Base-by-base conservation (phyloP, 2,797 vertebrate genomes). In the Macropodus opercularis region DNA sequence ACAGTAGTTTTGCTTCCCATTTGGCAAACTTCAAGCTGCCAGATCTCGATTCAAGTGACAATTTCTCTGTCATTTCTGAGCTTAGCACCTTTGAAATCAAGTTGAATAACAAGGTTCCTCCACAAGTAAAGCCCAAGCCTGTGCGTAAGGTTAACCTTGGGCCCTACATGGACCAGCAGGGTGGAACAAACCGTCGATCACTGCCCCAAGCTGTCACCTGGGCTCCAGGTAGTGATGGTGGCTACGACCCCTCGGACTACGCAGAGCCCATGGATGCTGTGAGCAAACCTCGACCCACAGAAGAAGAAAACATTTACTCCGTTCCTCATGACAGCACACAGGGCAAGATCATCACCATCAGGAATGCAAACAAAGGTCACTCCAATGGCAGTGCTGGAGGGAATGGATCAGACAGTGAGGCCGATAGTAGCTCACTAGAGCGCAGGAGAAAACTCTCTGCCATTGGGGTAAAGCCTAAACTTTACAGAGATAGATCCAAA, bases 301-400 rank as follows among this genome's bases (percentile, higher is more conserved):
- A 98, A 67, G 97, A 98, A 60, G 97, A 99, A 79, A 98, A 93
- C 75, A 99, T 99, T 75, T 99, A 99, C 84, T 97, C 97, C 0
- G 97, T 99, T 29, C 97, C 97, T 0, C 96, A 98, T 1, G 97
- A 98, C 89, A 98, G 96, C 87, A 98, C 96, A 38, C 97, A 98
- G 69, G 97, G 97, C 57, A 99, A 99, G 72, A 99, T 99, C 71
- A 98, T 99, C 84, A 98, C 97, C 69, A 93, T 99, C 41, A 92
- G 96, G 6, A 99, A 99, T 34, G 95, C 96, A 52, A 98, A 96
- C 92, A 98, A 96, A 63, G 86, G 94, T 11, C 93, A 97, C 12
- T 86, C 97, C 15, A 99, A 98, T 0, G 96, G 96, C 19, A 91
- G 87, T 36, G 92, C 95, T 0, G 93, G 95, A 6, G 93, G 95